These are phyloP conservation scores for Heliconius charithonia DNA, from an alignment of 2,888 invertebrate genomes.

Conservation along the genomic window DNA sequence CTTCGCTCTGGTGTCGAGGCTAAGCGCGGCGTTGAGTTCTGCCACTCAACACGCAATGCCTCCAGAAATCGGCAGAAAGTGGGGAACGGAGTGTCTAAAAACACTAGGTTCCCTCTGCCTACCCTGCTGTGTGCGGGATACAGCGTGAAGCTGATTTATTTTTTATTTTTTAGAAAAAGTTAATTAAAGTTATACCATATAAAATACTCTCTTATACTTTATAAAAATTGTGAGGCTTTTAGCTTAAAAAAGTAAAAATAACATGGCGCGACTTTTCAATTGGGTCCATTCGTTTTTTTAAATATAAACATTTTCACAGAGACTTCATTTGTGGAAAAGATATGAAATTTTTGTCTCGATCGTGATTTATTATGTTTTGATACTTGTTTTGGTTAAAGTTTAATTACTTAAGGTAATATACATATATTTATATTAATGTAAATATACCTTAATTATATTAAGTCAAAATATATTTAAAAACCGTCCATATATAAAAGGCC, in stretches of 20 bases:
- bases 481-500: neutral
- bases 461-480: neutral
- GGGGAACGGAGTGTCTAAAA: no score
- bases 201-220: neutral
- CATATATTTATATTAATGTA: neutral
- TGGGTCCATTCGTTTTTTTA: neutral
- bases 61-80: no score
- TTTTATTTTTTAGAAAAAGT: no score
- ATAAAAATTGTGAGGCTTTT: neutral
- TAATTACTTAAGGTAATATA: neutral
- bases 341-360: neutral
- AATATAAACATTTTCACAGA: neutral
- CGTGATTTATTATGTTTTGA: neutral
- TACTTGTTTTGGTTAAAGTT: constrained; percentile 10
- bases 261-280: neutral
- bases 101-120: no score
- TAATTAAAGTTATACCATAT: neutral
- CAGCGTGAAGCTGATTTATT: no score
- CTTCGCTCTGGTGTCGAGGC: no score
- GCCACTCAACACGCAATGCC: no score
- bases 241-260: neutral
- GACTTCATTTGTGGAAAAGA: neutral
- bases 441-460: no score
- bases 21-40: no score
- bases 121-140: no score